A percentile compares a stretch with the other conserved stretches of the same genome.
phyloP scores from a whole-genome alignment of 1,140 invertebrate species.

The Cherax quadricarinatus region DNA sequence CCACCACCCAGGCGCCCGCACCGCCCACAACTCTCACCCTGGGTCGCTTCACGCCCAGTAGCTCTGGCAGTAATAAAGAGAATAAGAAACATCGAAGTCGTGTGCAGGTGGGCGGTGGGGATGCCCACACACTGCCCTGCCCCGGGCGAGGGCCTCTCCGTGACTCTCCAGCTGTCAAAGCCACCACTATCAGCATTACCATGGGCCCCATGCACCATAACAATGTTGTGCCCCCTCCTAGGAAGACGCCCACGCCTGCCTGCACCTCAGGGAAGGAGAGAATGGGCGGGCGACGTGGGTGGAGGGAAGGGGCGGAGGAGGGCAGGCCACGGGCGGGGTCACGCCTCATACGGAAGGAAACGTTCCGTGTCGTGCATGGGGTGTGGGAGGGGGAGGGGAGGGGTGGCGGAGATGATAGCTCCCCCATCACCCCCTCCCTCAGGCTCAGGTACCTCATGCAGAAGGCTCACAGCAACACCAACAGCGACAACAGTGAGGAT shows the following conservation, averaged over 20 bases:
- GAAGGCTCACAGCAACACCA: slow-evolving; percentile 48
- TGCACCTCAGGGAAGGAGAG: background rate
- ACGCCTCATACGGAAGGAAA: slow-evolving; percentile 63
- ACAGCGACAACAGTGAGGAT: slow-evolving; percentile 60
- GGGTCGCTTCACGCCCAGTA: background rate
- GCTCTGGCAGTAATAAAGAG: slow-evolving; percentile 32
- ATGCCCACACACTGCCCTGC: slow-evolving; percentile 2
- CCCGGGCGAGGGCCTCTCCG: background rate
- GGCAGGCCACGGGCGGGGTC: slow-evolving; percentile 34
- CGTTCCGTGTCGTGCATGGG: slow-evolving; percentile 40
- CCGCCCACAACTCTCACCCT: background rate
- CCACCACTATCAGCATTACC: slow-evolving; percentile 63
- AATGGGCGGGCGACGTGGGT: background rate
- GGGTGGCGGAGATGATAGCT: background rate
- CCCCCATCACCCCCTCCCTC: slow-evolving; percentile 58
- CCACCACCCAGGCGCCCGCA: background rate
- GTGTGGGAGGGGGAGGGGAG: background rate
- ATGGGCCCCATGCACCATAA: slow-evolving; percentile 54
- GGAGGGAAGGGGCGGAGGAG: background rate
- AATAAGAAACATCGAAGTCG: slow-evolving; percentile 61
- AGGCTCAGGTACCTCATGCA: slow-evolving; percentile 61
- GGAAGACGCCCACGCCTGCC: background rate
- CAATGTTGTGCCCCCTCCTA: background rate
- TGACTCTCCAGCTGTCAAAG: slow-evolving; percentile 12
- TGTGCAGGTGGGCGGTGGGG: slow-evolving; percentile 50